phyloP scores from a whole-genome alignment of 2,113 vertebrate species.

The Zeus faber region DNA sequence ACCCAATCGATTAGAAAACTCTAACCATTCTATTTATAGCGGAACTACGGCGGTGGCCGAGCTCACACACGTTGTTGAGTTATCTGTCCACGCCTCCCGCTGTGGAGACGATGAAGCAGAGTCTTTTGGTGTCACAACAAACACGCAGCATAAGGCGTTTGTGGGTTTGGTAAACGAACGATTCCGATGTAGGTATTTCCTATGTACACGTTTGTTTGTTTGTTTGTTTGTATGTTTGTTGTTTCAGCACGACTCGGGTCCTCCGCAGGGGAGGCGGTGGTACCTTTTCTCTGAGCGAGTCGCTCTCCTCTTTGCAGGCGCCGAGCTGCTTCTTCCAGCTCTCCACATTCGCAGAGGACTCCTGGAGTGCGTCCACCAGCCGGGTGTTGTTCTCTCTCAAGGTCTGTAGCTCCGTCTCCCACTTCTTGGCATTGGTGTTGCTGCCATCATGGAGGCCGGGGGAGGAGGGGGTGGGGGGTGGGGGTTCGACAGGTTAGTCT shows the following conservation, averaged over 20 bases:
- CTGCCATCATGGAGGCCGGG: slow-evolving; percentile 58
- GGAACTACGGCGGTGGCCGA: slow-evolving; percentile 25
- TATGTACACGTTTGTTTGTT: background rate
- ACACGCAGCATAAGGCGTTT: no score
- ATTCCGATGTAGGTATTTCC: background rate
- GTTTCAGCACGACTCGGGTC: no score
- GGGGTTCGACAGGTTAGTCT: slow-evolving; percentile 19
- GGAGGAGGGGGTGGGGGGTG: slow-evolving; percentile 22
- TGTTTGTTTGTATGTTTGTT: background rate
- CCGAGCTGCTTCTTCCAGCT: slow-evolving; percentile 91
- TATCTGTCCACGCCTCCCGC: no score
- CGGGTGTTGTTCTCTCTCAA: slow-evolving; percentile 89
- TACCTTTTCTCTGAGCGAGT: slow-evolving; percentile 86
- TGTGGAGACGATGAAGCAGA: no score
- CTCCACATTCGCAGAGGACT: slow-evolving; percentile 87
- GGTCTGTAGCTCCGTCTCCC: slow-evolving; percentile 91
- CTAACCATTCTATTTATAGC: slow-evolving; percentile 52
- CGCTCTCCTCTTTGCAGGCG: slow-evolving; percentile 88
- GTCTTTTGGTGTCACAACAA: no score
- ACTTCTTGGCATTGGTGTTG: slow-evolving; percentile 89
- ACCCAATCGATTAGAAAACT: slow-evolving; percentile 57
- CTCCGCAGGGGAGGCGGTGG: slow-evolving; percentile 8
- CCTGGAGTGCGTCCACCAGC: slow-evolving; percentile 84
- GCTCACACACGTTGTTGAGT: background rate
- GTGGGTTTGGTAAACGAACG: no score